Conservation (phyloP, 92 coral and sea anemone genomes). For the Actinostola sp. region DNA sequence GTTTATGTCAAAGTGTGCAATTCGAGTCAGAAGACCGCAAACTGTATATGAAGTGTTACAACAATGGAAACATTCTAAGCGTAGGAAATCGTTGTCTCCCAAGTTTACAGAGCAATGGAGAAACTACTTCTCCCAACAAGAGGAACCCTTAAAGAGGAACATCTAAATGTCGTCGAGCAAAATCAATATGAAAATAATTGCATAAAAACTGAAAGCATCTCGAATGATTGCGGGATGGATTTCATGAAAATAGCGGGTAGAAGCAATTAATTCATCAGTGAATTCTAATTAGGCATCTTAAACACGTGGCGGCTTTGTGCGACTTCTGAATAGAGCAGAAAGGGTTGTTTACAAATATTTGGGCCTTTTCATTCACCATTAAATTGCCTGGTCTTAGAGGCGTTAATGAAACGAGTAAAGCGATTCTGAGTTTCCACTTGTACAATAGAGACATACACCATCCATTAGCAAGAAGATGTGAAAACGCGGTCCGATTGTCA, state of each 20-base stretch:
- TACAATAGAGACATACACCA: constrained; percentile 3
- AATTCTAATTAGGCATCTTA: constrained; percentile 16
- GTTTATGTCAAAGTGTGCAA: constrained; percentile 6
- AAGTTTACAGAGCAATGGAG: constrained; percentile 10
- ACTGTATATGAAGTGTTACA: not conserved
- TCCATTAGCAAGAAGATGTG: constrained; percentile 28
- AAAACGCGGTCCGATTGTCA: constrained; percentile 10
- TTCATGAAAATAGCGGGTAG: not conserved
- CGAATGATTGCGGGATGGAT: not conserved
- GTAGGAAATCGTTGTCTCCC: not conserved
- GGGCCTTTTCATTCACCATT: constrained; percentile 17
- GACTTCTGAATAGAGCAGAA: constrained; percentile 17
- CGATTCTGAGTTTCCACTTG: not conserved
- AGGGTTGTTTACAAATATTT: constrained; percentile 43
- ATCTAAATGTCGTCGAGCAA: no score
- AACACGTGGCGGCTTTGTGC: constrained; percentile 24
- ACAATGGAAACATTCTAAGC: not conserved
- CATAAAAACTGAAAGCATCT: not conserved
- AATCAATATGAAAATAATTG: no score
- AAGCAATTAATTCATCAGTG: constrained; percentile 7
- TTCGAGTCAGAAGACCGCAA: not conserved
- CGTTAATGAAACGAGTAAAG: constrained; percentile 27
- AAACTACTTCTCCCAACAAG: not conserved
- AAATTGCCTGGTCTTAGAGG: constrained; percentile 30
- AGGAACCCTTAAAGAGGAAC: not conserved